These are phyloP conservation scores for Phalacrocorax brasilianus DNA, from an alignment of 2,113 vertebrate genomes.

Conservation along the genomic window DNA sequence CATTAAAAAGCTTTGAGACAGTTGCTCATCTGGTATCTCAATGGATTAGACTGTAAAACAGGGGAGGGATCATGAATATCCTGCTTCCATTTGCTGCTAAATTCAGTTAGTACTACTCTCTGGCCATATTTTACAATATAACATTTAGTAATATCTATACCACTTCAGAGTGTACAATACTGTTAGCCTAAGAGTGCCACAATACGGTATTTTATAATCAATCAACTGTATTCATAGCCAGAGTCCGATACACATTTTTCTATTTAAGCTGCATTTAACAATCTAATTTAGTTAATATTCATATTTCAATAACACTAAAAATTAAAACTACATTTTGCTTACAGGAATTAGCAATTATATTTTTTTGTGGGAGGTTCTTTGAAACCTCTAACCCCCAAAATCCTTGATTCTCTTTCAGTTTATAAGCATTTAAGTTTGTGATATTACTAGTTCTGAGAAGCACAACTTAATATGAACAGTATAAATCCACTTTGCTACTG, in stretches of 20 bases:
- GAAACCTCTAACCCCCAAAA: neutral
- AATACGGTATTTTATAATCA: neutral
- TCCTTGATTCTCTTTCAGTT: neutral
- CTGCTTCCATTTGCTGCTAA: neutral
- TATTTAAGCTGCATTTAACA: neutral
- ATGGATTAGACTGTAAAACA: neutral
- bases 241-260: neutral
- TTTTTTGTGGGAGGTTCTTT: neutral
- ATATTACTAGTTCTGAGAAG: neutral
- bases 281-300: neutral
- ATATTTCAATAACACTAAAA: neutral
- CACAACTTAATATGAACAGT: neutral
- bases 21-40: neutral
- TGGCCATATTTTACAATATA: neutral
- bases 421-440: neutral
- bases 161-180: neutral
- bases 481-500: slow-evolving; percentile 29
- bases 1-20: neutral
- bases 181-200: neutral
- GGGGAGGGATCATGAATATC: neutral
- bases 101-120: neutral
- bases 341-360: neutral
- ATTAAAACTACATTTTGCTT: neutral
- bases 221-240: neutral
- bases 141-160: neutral